phyloP scores from a whole-genome alignment of 2,113 vertebrate species.

The Diglossa brunneiventris region DNA sequence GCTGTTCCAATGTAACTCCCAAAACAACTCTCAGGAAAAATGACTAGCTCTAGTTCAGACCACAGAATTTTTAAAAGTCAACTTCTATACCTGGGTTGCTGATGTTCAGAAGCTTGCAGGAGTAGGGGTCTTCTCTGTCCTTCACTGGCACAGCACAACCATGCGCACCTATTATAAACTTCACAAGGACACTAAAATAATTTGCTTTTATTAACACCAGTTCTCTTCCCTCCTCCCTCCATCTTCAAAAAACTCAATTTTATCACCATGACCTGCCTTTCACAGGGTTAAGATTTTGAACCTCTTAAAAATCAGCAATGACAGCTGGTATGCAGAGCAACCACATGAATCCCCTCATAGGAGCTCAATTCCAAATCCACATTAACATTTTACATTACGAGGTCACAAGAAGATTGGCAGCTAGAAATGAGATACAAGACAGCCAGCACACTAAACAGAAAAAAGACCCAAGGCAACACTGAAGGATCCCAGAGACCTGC shows the following conservation, averaged over 20 bases:
- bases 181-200: conserved; percentile 88
- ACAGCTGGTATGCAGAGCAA: background rate
- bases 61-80: background rate
- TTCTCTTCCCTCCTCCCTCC: conserved; percentile 40
- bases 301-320: background rate
- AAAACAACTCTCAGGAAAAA: background rate
- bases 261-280: background rate
- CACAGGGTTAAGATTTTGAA: background rate
- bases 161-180: conserved; percentile 91
- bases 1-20: background rate
- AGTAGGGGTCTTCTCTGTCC: conserved; percentile 93
- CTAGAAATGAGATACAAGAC: background rate
- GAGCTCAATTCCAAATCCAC: background rate
- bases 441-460: background rate
- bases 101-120: conserved; percentile 92
- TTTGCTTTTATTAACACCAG: conserved; percentile 54
- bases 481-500: background rate
- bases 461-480: background rate
- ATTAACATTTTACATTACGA: background rate
- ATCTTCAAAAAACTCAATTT: background rate
- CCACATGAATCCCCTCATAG: background rate
- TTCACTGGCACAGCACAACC: conserved; percentile 91
- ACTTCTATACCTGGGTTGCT: conserved; percentile 82
- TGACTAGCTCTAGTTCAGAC: background rate
- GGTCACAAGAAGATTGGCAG: background rate